phyloP scores from a whole-genome alignment of 1,140 invertebrate species.

The Mya arenaria region DNA sequence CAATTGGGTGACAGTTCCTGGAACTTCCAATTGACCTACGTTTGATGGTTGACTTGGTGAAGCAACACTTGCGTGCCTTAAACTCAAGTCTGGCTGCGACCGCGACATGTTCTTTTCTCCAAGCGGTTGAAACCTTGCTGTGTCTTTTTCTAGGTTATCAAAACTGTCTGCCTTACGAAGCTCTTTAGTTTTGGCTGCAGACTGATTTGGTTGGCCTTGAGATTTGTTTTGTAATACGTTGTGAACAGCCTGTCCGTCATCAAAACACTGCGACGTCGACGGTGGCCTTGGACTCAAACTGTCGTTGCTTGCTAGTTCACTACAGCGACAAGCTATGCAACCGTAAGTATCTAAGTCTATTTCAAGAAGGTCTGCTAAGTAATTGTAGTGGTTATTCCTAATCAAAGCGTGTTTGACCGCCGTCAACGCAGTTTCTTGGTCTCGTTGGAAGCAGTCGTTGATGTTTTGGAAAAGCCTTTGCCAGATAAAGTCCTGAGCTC shows the following conservation, averaged over 20 bases:
- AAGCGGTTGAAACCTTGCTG: too few relatives aligned
- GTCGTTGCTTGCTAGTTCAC: too few relatives aligned
- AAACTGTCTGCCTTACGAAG: not conserved
- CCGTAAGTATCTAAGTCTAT: not conserved
- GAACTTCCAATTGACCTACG: too few relatives aligned
- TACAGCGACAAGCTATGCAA: not conserved
- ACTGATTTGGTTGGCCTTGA: not conserved
- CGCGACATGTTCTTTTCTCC: too few relatives aligned
- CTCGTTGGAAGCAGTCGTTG: not conserved
- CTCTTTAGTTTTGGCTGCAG: not conserved
- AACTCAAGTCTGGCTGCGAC: too few relatives aligned
- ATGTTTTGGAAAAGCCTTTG: not conserved
- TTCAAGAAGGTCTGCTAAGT: not conserved
- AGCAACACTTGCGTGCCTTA: too few relatives aligned
- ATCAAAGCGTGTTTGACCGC: not conserved
- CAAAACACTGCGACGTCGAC: not conserved
- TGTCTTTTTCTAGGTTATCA: too few relatives aligned
- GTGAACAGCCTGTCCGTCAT: not conserved
- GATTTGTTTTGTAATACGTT: not conserved
- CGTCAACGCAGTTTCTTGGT: not conserved
- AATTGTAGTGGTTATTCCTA: not conserved
- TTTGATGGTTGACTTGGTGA: too few relatives aligned
- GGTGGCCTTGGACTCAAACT: too few relatives aligned
- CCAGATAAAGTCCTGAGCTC: not conserved
- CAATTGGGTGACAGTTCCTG: too few relatives aligned